Evolutionary conservation across 2,888 invertebrate genomes (phyloP).

Genomic region (Argyresthia albistria): DNA sequence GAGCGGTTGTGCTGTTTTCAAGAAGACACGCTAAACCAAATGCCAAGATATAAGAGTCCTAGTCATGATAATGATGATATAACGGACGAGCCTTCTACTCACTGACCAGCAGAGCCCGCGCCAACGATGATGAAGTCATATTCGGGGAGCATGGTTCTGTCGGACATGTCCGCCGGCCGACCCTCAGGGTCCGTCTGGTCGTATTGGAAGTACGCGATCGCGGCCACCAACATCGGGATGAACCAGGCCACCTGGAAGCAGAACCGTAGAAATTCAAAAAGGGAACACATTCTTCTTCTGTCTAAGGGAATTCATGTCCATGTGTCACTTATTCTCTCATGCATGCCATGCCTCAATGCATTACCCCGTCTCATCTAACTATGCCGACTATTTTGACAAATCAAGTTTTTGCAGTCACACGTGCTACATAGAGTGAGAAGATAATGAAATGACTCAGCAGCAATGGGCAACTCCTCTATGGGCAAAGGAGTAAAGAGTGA

Average conservation of each 20-base stretch:
- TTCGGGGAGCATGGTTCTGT: conserved; percentile 74
- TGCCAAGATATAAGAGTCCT: neutral
- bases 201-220: conserved; percentile 89
- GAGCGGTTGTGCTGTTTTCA: neutral
- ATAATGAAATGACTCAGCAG: no score
- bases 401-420: no score
- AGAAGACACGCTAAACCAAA: neutral
- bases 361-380: no score
- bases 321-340: no score
- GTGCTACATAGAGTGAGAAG: no score
- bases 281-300: no score
- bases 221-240: conserved; percentile 86
- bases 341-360: no score
- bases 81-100: conserved; percentile 3
- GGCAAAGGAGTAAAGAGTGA: no score
- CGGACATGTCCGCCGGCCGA: conserved; percentile 79
- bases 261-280: neutral
- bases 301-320: no score
- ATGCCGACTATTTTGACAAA: no score
- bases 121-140: conserved; percentile 92
- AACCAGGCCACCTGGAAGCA: conserved; percentile 79
- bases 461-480: no score
- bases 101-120: conserved; percentile 86
- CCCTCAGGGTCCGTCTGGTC: conserved; percentile 89
- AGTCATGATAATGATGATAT: neutral